Percentiles rank a stretch among this genome's conserved stretches.
Evolutionary conservation across 2,113 vertebrate genomes (phyloP).

Genomic region (Passerina amoena): DNA sequence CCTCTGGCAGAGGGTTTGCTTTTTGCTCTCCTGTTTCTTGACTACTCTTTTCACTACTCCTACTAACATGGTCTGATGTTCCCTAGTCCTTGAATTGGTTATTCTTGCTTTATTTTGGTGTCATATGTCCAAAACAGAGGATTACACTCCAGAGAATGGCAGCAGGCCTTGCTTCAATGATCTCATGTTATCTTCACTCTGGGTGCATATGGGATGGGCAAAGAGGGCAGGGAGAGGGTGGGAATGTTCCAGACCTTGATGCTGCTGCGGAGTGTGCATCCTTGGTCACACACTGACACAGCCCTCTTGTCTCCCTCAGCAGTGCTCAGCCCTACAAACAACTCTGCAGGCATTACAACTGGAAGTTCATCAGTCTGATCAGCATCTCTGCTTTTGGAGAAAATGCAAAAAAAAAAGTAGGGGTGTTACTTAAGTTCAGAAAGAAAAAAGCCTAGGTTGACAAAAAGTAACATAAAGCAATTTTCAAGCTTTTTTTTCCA

Average conservation of each 20-base stretch:
- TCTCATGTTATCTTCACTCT: background rate
- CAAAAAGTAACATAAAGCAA: background rate
- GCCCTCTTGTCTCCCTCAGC: accelerated
- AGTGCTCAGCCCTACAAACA: background rate
- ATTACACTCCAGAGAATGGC: background rate
- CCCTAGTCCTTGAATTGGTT: background rate
- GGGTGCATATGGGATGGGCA: accelerated
- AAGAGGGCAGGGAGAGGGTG: background rate
- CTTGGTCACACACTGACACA: background rate
- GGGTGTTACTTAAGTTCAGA: background rate
- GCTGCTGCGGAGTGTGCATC: background rate
- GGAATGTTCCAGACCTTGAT: background rate
- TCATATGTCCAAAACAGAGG: background rate
- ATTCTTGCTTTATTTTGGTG: background rate
- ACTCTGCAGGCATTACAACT: background rate
- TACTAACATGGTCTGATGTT: background rate
- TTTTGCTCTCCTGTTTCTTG: background rate
- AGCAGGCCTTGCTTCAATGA: background rate
- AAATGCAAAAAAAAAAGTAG: background rate
- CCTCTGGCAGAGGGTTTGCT: background rate
- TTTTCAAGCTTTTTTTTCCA: background rate
- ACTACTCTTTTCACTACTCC: background rate
- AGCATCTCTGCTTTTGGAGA: background rate
- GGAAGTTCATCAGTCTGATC: background rate
- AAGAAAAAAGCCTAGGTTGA: background rate